Percentiles rank a stretch among this genome's conserved stretches.
phyloP scores from a whole-genome alignment of 1,140 invertebrate genomes.

The Triops cancriformis region DNA sequence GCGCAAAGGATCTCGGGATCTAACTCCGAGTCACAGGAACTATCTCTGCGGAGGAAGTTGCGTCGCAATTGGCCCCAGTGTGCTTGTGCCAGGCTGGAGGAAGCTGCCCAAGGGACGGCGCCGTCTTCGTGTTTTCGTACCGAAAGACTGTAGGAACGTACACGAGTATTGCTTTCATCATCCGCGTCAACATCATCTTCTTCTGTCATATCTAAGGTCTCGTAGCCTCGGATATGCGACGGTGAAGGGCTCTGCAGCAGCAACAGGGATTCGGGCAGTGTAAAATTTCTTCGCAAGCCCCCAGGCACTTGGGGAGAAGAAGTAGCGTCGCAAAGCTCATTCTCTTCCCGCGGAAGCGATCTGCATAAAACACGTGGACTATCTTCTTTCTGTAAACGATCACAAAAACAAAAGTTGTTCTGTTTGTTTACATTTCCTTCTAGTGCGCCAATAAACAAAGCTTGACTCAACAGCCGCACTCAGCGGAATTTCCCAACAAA shows the following conservation, averaged over 20 bases:
- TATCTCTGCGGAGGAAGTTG: constrained; percentile 9
- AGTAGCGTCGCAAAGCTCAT: neutral
- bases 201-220: constrained; percentile 7
- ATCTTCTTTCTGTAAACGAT: neutral
- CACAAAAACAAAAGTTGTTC: neutral
- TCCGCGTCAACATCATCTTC: neutral
- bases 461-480: too few relatives aligned
- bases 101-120: constrained; percentile 26
- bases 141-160: constrained; percentile 23
- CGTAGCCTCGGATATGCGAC: neutral
- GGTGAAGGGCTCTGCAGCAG: neutral
- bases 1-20: neutral
- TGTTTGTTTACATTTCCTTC: neutral
- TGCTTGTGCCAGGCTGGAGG: constrained; percentile 8
- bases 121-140: constrained; percentile 23
- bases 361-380: neutral
- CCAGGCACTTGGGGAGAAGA: neutral
- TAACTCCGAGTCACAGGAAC: constrained; percentile 20
- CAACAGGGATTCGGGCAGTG: neutral
- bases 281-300: neutral
- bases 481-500: too few relatives aligned
- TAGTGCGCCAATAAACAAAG: too few relatives aligned
- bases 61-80: constrained; percentile 17
- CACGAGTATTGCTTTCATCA: constrained; percentile 7
- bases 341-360: neutral